Evolutionary conservation across 37 sponge, comb jelly and placozoan genomes (phyloP).

Genomic region (Lycopodina hypogea): DNA sequence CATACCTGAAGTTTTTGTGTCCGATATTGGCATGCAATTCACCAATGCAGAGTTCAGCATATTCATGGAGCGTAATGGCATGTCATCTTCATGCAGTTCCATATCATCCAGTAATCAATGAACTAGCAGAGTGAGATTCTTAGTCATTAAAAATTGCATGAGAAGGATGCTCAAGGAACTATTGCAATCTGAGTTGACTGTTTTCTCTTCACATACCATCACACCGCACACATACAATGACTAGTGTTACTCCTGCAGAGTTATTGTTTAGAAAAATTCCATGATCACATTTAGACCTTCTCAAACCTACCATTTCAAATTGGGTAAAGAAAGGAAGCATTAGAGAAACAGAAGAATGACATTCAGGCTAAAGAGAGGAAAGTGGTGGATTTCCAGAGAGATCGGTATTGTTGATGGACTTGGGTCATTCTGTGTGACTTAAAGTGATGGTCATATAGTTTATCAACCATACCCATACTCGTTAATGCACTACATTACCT

Average conservation of each 20-base stretch:
- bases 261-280: background rate
- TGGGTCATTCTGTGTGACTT: constrained; percentile 5
- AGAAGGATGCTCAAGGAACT: background rate
- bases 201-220: constrained; percentile 5
- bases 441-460: constrained; percentile 1
- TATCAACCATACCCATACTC: constrained; percentile 1
- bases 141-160: background rate
- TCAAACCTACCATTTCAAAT: background rate
- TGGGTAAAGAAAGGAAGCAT: background rate
- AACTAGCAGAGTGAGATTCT: constrained; percentile 1
- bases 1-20: constrained; percentile 19
- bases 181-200: background rate
- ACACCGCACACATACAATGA: constrained; percentile 14
- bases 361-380: background rate
- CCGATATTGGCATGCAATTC: constrained; percentile 32
- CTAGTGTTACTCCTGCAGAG: constrained; percentile 6
- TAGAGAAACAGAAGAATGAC: background rate
- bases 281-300: background rate
- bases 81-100: background rate
- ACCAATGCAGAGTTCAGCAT: constrained; percentile 19
- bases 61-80: constrained; percentile 4
- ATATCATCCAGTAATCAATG: background rate
- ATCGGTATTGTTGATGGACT: background rate
- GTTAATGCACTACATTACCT: background rate
- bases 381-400: constrained; percentile 5